Base-by-base conservation (phyloP, 1,140 invertebrate genomes). In the Drosophila kurseongensis region DNA sequence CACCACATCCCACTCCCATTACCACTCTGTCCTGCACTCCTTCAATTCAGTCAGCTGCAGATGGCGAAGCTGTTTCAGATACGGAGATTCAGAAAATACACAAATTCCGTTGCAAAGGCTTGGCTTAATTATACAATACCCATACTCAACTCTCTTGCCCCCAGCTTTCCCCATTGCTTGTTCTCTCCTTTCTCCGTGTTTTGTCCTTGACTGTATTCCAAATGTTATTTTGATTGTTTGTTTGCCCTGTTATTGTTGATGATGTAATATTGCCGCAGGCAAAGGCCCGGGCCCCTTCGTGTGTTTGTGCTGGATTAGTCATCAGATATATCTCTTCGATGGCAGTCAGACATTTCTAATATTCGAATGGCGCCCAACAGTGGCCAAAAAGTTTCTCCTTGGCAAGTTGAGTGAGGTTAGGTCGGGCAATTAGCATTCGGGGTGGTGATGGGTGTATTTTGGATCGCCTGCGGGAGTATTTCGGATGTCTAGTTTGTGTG, bases 161-260 rank as follows among this genome's bases (percentile, higher is more conserved):
- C 51, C 12, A 23, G 9, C 47, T 29, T 40, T 8, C 18, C 12
- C 27, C 47, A 23, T 14, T 2, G 2, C 9, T 45, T 13, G 8
- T 45, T n/a, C 14, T n/a, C 42, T 50, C 9, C 13, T 32, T 14
- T 36, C 40, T 42, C n/a, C 16, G 13, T n/a, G n/a, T 14, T 27
- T 67, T 71, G 67, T 71, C 67, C 67, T 71, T 71, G 67, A 71
- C 67, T 71, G 65, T 74, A 35, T 59, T 59, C 42, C 35, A 75
- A 76, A 67, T 47, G 72, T 76, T 76, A 44, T 74, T 65, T 62
- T 63, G 40, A 63, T 75, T 73, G 68, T 55, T 73, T 74, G 47
- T 41, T 69, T 52, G 44, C 51, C 51, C 52, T 56, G 36, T 69
- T 72, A 62, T 71, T 65, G 52, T 52, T 45, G 61, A 76, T 76